Percentiles rank a stretch among this genome's conserved stretches.
Evolutionary conservation across 2,888 invertebrate genomes (phyloP).

Genomic region (Opisthograptis luteolata): DNA sequence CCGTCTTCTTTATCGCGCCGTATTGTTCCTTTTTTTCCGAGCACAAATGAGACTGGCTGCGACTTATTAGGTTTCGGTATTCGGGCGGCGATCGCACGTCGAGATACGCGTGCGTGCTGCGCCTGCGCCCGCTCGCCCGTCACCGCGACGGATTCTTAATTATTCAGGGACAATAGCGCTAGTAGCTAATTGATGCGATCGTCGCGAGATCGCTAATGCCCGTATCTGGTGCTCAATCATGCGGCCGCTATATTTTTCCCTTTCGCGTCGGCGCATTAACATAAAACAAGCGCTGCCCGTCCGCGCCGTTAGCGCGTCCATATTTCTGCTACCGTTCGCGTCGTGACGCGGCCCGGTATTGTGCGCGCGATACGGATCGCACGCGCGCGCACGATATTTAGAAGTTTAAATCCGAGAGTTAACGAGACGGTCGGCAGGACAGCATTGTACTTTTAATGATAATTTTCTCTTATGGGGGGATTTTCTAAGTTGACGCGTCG

Average conservation of each 20-base stretch:
- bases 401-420: conserved; percentile 80
- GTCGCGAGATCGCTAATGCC: conserved; percentile 41
- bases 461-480: conserved; percentile 49
- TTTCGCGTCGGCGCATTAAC: conserved; percentile 75
- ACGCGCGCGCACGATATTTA: conserved; percentile 77
- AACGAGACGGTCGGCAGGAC: conserved; percentile 63
- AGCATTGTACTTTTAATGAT: conserved; percentile 38
- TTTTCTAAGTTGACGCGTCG: conserved; percentile 65
- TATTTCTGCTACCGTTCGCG: conserved; percentile 71
- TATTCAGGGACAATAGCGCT: conserved; percentile 70
- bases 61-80: conserved; percentile 82
- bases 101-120: conserved; percentile 63
- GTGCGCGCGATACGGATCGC: conserved; percentile 82
- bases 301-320: conserved; percentile 65
- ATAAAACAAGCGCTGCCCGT: conserved; percentile 78
- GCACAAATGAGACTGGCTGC: conserved; percentile 80
- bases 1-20: conserved; percentile 76
- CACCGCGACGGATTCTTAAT: conserved; percentile 60
- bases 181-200: conserved; percentile 54
- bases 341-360: conserved; percentile 80
- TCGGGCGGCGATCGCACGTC: conserved; percentile 72
- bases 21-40: conserved; percentile 77
- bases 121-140: conserved; percentile 8
- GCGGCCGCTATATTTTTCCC: conserved; percentile 67
- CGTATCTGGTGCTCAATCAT: conserved; percentile 76